phyloP scores from a whole-genome alignment of 2,797 vertebrate species.

The Acrossocheilus wenchowensis region DNA sequence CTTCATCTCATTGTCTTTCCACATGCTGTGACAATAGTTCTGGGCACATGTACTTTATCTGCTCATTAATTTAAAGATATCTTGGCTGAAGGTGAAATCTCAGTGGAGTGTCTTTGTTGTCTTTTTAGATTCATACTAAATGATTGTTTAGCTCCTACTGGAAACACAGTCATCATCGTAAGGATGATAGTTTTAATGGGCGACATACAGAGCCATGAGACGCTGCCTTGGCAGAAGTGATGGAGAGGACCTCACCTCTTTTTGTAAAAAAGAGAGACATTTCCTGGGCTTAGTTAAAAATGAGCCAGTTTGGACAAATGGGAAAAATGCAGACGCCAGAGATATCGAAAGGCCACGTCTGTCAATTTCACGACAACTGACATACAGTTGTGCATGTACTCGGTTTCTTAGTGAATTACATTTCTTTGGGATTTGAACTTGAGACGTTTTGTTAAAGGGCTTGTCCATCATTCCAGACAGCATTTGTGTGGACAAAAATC shows the following conservation, averaged over 20 bases:
- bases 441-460: background rate
- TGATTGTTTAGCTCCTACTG: slow-evolving; percentile 32
- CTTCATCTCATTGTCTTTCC: background rate
- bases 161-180: background rate
- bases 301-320: background rate
- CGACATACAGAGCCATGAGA: background rate
- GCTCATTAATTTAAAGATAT: background rate
- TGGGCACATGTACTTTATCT: background rate
- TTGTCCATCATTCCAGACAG: background rate
- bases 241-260: background rate
- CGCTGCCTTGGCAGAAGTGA: background rate
- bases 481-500: background rate
- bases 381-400: background rate
- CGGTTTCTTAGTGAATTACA: background rate
- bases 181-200: slow-evolving; percentile 10
- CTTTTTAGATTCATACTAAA: slow-evolving; percentile 15
- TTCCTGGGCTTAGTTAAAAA: slow-evolving; percentile 28
- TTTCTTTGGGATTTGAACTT: background rate
- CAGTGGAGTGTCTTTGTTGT: background rate
- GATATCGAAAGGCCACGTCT: background rate
- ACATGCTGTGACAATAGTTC: background rate
- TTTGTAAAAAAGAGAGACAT: background rate
- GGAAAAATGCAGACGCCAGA: background rate
- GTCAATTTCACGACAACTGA: background rate
- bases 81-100: slow-evolving; percentile 18